These are phyloP conservation scores for Pristionchus mayeri DNA, from an alignment of 2,888 invertebrate genomes.

Conservation along the genomic window DNA sequence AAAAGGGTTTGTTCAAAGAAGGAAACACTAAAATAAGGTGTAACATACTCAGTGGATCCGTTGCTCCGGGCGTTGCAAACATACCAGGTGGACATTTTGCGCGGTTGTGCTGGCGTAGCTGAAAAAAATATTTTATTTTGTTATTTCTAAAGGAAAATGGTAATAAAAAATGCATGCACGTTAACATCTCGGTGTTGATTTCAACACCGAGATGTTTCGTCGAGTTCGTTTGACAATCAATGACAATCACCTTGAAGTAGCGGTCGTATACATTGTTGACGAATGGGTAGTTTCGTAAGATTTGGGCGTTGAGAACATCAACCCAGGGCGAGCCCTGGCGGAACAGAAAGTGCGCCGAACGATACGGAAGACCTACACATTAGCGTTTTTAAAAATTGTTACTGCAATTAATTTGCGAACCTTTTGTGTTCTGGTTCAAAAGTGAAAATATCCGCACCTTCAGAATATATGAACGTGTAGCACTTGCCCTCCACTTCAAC, in stretches of 20 bases:
- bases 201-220: too few relatives aligned
- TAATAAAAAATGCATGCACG: too few relatives aligned
- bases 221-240: too few relatives aligned
- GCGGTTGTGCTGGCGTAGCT: not conserved
- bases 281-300: not conserved
- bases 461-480: not conserved
- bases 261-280: not conserved
- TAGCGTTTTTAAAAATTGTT: too few relatives aligned
- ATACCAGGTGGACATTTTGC: not conserved
- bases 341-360: not conserved
- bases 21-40: not conserved
- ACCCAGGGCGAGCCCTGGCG: not conserved
- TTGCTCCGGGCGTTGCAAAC: slow-evolving; percentile 1
- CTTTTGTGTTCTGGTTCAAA: too few relatives aligned
- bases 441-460: too few relatives aligned
- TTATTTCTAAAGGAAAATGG: too few relatives aligned
- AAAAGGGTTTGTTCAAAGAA: too few relatives aligned
- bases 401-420: too few relatives aligned
- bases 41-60: slow-evolving; percentile 15
- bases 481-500: not conserved
- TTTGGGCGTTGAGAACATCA: not conserved
- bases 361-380: not conserved
- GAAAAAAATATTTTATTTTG: not conserved
- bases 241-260: not conserved
- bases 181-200: too few relatives aligned